Percentiles rank a stretch among this genome's conserved stretches.
phyloP scores from a whole-genome alignment of 2,113 vertebrate genomes.

The Nycticebus coucang region DNA sequence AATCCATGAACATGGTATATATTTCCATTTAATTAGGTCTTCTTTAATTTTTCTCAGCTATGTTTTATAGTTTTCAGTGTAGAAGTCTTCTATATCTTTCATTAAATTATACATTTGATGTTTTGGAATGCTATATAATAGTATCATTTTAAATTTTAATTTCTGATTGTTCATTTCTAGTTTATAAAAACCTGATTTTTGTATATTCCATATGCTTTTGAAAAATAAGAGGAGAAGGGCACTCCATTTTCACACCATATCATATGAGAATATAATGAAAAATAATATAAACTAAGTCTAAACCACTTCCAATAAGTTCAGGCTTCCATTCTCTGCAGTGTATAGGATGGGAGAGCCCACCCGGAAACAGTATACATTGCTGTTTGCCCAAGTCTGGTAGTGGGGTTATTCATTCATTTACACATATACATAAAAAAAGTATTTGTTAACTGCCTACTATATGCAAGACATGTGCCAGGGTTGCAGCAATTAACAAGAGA shows the following conservation, averaged over 20 bases:
- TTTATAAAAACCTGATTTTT: constrained; percentile 37
- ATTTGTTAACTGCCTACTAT: background rate
- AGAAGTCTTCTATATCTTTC: constrained; percentile 12
- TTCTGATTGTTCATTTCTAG: constrained; percentile 20
- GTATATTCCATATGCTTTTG: background rate
- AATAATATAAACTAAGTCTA: background rate
- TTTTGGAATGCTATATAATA: background rate
- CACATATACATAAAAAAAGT: background rate
- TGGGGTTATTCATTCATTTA: constrained; percentile 35
- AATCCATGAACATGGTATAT: constrained; percentile 44
- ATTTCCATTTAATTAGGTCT: constrained; percentile 33
- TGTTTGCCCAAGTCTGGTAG: background rate
- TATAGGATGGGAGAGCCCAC: background rate
- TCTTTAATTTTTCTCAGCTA: background rate
- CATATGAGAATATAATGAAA: background rate
- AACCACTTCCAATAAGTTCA: background rate
- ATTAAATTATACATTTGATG: constrained; percentile 26
- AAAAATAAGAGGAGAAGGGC: background rate
- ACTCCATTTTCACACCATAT: background rate
- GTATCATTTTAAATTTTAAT: constrained; percentile 25
- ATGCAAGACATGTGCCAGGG: background rate
- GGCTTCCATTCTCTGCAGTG: background rate
- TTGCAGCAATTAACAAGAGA: background rate
- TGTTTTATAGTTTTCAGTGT: background rate
- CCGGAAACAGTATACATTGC: background rate